A percentile compares a stretch with the other conserved stretches of the same genome.
These are phyloP conservation scores for Drosophila arawakana DNA, from an alignment of 1,140 invertebrate genomes.

Conservation along the genomic window DNA sequence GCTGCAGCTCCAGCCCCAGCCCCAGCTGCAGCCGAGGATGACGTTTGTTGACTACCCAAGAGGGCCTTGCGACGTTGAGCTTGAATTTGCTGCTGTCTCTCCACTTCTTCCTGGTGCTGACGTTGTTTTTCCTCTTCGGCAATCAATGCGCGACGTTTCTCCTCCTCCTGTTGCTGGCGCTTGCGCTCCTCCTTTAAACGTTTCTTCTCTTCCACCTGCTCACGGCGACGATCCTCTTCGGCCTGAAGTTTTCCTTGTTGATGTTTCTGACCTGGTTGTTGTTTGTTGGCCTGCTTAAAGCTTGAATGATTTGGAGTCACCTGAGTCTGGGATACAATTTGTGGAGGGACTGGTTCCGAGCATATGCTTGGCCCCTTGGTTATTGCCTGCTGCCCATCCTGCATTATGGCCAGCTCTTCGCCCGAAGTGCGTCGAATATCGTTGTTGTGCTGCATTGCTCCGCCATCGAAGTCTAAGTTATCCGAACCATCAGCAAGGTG, in stretches of 20 bases:
- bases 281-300: constrained; percentile 39
- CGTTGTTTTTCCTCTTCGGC: constrained; percentile 69
- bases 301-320: constrained; percentile 5
- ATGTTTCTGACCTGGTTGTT: constrained; percentile 68
- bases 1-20: background rate
- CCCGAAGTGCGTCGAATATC: constrained; percentile 62
- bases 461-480: constrained; percentile 41
- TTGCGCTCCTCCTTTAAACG: constrained; percentile 84
- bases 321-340: constrained; percentile 17
- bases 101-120: constrained; percentile 73
- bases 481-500: constrained; percentile 48
- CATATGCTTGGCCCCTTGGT: background rate
- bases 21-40: background rate
- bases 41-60: constrained; percentile 45
- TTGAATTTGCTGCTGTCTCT: constrained; percentile 78
- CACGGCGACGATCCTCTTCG: constrained; percentile 66
- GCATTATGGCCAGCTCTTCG: constrained; percentile 13
- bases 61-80: constrained; percentile 76
- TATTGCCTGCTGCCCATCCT: background rate
- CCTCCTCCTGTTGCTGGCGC: constrained; percentile 86
- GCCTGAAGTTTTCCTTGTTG: constrained; percentile 15
- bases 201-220: constrained; percentile 59
- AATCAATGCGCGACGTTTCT: constrained; percentile 82
- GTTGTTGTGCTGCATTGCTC: constrained; percentile 43
- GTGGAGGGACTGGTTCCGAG: constrained; percentile 2